Evolutionary conservation across 2,797 vertebrate species (phyloP).

Genomic region (Podargus strigoides): DNA sequence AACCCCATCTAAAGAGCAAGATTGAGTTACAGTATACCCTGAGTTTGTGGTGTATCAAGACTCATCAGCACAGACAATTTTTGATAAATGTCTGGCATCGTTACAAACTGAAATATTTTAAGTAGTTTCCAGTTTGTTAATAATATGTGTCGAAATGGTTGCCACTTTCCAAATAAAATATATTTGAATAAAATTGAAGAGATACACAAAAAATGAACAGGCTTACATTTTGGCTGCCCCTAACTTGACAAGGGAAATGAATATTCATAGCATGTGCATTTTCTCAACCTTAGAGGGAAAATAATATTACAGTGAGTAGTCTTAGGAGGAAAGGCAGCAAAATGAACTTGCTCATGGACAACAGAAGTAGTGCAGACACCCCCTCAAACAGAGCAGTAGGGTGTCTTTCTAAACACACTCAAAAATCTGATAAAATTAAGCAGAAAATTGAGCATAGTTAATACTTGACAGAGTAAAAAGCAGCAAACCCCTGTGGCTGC

Average conservation of each 20-base stretch:
- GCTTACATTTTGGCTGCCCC: not conserved
- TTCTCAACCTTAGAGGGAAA: not conserved
- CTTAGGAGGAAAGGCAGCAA: not conserved
- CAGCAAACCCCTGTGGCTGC: not conserved
- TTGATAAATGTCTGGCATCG: not conserved
- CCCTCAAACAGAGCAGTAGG: not conserved
- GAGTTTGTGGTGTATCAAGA: not conserved
- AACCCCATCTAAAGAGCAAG: not conserved
- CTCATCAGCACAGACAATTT: not conserved
- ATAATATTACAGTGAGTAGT: not conserved
- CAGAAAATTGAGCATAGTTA: constrained; percentile 1
- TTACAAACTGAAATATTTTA: not conserved
- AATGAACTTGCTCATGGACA: not conserved
- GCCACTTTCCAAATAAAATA: not conserved
- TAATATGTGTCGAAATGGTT: not conserved
- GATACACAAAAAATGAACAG: not conserved
- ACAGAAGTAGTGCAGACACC: not conserved
- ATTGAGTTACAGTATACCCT: not conserved
- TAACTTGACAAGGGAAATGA: not conserved
- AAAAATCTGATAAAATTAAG: constrained; percentile 17
- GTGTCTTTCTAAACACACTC: not conserved
- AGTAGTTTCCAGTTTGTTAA: not conserved
- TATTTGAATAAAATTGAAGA: not conserved
- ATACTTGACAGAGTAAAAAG: not conserved
- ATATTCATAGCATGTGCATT: not conserved